Base-by-base conservation (phyloP, 1,140 invertebrate genomes). In the Mylabris phalerata region DNA sequence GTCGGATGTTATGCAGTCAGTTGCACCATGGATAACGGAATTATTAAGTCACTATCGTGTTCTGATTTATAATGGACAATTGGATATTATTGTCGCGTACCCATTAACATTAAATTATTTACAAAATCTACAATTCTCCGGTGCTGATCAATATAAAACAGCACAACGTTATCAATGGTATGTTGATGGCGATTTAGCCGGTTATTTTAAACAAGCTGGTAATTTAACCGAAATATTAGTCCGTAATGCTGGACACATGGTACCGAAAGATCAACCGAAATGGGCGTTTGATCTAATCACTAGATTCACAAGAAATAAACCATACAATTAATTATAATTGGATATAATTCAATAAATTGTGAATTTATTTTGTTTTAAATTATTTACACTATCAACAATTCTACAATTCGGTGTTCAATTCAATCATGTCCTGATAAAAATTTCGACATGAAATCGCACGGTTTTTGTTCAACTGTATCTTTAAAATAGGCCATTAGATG, bases 361-460 rank as follows among this genome's bases (percentile, higher is more conserved):
- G 4, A 32, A 7, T 13, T 32, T 1, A 7, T 32, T 32, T 32
- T 32, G 4, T 32, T 32, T 32, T 32, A 4, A 32, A 32, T 32
- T 32, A 32, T 32, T 32, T 26, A 48, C 25, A 48, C 11, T 48
- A 24, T 13, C 26, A 25, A 32, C 47, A 48, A 26, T 48, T 32
- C 47, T 24, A 44, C 9, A 7, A 10, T 56, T 11, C 19, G 19
- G 19, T 19, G 19, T 19, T 19, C 1, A 19, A 46, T 44, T 25
- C 56, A 65, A 24, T 67, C 60, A 47, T 66, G 61, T 19, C 63
- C 63, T 39, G 59, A 47, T 13, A 71, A 56, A 61, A 98, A 98
- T 77, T 96, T 96, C 1, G 88, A 89, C n/a, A 98, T 76, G 74
- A 98, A 98, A 77, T 93, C 91, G 66, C 84, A 85, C 27, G 92